phyloP scores from a whole-genome alignment of 1,140 invertebrate genomes.

The Periplaneta americana region DNA sequence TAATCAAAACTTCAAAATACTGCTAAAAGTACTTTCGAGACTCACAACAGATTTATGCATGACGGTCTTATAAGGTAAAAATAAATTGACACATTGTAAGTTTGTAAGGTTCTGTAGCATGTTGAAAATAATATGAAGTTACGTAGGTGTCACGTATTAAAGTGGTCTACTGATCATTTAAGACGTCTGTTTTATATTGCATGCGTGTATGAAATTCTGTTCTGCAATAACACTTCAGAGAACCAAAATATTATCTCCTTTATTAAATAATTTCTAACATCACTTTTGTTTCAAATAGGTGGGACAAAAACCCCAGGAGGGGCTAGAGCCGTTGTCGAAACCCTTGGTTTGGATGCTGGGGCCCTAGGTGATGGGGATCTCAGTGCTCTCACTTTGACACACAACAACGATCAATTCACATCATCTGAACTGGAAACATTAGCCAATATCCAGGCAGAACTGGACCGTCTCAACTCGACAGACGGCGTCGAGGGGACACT shows the following conservation, averaged over 20 bases:
- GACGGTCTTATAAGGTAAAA: not conserved
- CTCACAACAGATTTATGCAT: not conserved
- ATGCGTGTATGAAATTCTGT: not conserved
- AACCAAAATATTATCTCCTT: not conserved
- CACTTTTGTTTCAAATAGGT: constrained; percentile 1
- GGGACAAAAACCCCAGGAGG: constrained; percentile 16
- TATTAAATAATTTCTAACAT: not conserved
- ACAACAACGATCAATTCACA: constrained; percentile 19
- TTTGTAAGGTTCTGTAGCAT: not conserved
- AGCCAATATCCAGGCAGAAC: constrained; percentile 17
- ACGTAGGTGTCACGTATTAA: not conserved
- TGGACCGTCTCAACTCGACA: constrained; percentile 28
- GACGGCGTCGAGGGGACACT: constrained; percentile 34
- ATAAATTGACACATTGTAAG: not conserved
- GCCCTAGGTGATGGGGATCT: constrained; percentile 35
- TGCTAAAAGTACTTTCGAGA: not conserved
- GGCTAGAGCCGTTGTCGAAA: constrained; percentile 35
- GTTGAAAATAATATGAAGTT: not conserved
- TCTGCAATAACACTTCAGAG: not conserved
- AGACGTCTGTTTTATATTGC: not conserved
- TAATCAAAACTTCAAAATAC: not conserved
- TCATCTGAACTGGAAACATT: constrained; percentile 16
- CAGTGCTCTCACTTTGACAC: constrained; percentile 31
- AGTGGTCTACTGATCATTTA: not conserved
- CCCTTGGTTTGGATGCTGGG: constrained; percentile 30